Conservation (phyloP, 1,140 invertebrate genomes). For the Heliothis subflexa region DNA sequence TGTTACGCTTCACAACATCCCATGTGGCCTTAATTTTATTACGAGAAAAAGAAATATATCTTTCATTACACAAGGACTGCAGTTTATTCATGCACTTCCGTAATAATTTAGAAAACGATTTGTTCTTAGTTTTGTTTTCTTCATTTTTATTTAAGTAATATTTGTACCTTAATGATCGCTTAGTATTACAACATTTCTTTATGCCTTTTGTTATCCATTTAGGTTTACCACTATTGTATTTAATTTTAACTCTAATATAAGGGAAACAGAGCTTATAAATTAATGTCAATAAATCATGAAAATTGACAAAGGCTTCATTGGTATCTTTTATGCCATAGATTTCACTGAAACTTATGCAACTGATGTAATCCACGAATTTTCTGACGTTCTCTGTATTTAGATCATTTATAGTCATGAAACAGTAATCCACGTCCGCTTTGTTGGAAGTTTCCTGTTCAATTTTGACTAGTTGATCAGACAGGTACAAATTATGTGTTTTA, state of each 20-base stretch:
- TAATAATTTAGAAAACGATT: too few relatives aligned
- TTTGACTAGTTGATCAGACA: slow-evolving; percentile 46
- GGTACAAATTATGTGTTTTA: slow-evolving; percentile 26
- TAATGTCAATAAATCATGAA: slow-evolving; percentile 41
- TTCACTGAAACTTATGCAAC: slow-evolving; percentile 9
- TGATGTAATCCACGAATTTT: slow-evolving; percentile 40
- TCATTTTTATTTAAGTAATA: too few relatives aligned
- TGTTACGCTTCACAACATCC: too few relatives aligned
- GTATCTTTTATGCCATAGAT: slow-evolving; percentile 35
- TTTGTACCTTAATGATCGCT: too few relatives aligned
- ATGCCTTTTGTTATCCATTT: slow-evolving; percentile 50
- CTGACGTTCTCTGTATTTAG: slow-evolving; percentile 37
- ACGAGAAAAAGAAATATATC: too few relatives aligned
- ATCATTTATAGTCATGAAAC: slow-evolving; percentile 23
- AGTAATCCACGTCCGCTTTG: not conserved
- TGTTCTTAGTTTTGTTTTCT: too few relatives aligned
- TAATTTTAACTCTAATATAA: slow-evolving; percentile 1
- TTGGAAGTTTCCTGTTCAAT: not conserved
- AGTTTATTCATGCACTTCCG: too few relatives aligned
- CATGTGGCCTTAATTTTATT: too few relatives aligned
- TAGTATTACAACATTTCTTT: too few relatives aligned
- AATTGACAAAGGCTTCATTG: slow-evolving; percentile 45
- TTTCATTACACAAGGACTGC: too few relatives aligned
- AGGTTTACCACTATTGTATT: not conserved
- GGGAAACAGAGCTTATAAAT: slow-evolving; percentile 39